Conservation (phyloP, 2,888 invertebrate genomes). For the Eumacrocentrus americanus region DNA sequence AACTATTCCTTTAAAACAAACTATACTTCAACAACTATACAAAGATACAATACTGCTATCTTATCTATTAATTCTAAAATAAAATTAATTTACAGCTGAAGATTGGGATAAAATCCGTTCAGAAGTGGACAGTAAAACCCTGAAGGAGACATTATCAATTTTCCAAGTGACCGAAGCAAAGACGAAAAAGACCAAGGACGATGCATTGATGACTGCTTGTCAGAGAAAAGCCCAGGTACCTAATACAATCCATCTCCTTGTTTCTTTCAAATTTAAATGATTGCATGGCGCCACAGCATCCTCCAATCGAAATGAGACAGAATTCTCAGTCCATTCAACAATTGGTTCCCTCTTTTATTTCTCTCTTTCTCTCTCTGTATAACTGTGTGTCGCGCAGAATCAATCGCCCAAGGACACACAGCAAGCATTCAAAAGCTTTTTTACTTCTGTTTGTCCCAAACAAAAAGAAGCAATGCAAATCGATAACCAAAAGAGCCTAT, state of each 20-base stretch:
- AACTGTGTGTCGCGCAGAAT: neutral
- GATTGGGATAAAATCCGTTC: slow-evolving; percentile 59
- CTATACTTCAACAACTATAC: too few relatives aligned
- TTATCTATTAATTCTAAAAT: slow-evolving; percentile 37
- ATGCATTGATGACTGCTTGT: slow-evolving; percentile 52
- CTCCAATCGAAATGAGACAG: neutral
- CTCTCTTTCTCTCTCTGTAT: neutral
- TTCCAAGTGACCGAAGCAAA: slow-evolving; percentile 62
- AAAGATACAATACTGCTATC: too few relatives aligned
- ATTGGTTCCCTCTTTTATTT: neutral
- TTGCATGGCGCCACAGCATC: neutral
- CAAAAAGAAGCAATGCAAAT: neutral
- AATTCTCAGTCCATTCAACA: neutral
- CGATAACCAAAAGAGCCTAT: neutral
- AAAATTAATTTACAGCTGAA: slow-evolving; percentile 48
- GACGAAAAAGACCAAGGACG: slow-evolving; percentile 60
- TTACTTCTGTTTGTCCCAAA: neutral
- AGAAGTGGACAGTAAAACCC: slow-evolving; percentile 57
- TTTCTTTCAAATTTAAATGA: too few relatives aligned
- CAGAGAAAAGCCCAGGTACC: slow-evolving; percentile 45
- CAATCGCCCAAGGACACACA: neutral
- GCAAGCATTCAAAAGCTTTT: neutral
- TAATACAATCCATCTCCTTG: too few relatives aligned
- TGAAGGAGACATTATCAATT: slow-evolving; percentile 63
- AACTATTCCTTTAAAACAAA: too few relatives aligned